Evolutionary conservation across 1,140 invertebrate genomes (phyloP), one percentile per base, ranked within the genome.

Genomic region (Drosophila grimshawi): DNA sequence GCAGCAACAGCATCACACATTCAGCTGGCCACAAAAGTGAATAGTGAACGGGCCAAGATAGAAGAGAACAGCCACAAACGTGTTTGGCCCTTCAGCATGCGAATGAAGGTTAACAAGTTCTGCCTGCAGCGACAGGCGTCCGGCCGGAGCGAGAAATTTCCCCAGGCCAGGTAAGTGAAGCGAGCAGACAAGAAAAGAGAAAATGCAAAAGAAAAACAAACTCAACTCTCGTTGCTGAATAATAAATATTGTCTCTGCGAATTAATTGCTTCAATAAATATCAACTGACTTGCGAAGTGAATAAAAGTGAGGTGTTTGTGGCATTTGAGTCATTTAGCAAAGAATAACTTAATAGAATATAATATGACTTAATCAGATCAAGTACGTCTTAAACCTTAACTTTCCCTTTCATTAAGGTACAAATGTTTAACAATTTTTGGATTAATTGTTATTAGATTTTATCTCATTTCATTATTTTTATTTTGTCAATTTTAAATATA

Each of bases 21-120:
- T n/a, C 29, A 35, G 33, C 45, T 56, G n/a, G 35, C 35, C 11
- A 39, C 19, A 19, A 19, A 19, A 19, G 19, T 19, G 19, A 19
- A 19, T 19, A 43, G 10, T 10, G 6, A 43, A 43, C 3, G 39
- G 10, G 3, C 10, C n/a, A 43, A 43, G 39, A 19, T 19, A 10
- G 8, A n/a, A 43, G 39, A n/a, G 10, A 62, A 6, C 41, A 65
- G 56, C 46, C 6, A 6, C 3, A 29, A 66, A 3, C 55, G 41
- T 41, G 60, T 68, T 45, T 65, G 56, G 37, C 67, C 59, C 32
- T 65, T 83, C 43, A 83, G 65, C 49, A 83, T 83, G 81, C 81
- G 81, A n/a, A 64, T 83, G 37, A 83, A 83, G 53, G 78, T 83
- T 6, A 68, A 69, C 61, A 83, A 78, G 33, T 68, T 80, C 46